Base-by-base conservation (phyloP, 2,113 vertebrate species). In the Muscicapa adusta region DNA sequence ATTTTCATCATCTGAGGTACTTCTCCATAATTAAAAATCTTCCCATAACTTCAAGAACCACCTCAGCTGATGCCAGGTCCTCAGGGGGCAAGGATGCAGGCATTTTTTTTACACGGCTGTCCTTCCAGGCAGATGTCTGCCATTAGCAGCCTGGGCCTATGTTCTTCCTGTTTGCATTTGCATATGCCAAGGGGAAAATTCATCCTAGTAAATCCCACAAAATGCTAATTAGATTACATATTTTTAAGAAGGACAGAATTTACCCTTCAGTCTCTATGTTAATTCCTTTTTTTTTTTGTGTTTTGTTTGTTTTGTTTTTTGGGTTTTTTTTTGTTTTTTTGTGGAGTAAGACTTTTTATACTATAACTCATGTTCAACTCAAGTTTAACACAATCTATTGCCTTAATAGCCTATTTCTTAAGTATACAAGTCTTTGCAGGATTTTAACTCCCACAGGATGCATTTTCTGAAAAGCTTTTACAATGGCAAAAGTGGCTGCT, bases 381-480 rank as follows among this genome's bases (percentile, higher is more conserved):
- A 96, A 89, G 11, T 19, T 33, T 43, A 66, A 96, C 56, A 84
- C 31, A 47, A 62, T 53, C 38, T 53, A 73, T 36, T 93, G 77
- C 43, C 68, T 92, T 63, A 94, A 77, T 31, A 83, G 91, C 71
- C 91, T 88, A 91, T 83, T 96, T 93, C 72, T 93, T 94, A 96
- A 94, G 89, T 94, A 93, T 40, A 95, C 84, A 97, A 78, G 26
- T 57, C 34, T 95, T 93, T 24, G 65, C 88, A 90, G 60, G 91
- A 81, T 81, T 96, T 92, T 67, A 95, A 91, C 60, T 95, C 96
- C 84, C 80, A 78, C 0, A 4, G 78, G 91, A 97, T 65, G 40
- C 29, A 61, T 96, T 96, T 96, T 96, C 92, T 96, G 76, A 79
- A 91, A 96, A 97, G 92, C 81, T 96, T 95, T 94, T 94, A 75